phyloP scores from a whole-genome alignment of 2,888 invertebrate genomes.

The Fissipunctia ypsillon region DNA sequence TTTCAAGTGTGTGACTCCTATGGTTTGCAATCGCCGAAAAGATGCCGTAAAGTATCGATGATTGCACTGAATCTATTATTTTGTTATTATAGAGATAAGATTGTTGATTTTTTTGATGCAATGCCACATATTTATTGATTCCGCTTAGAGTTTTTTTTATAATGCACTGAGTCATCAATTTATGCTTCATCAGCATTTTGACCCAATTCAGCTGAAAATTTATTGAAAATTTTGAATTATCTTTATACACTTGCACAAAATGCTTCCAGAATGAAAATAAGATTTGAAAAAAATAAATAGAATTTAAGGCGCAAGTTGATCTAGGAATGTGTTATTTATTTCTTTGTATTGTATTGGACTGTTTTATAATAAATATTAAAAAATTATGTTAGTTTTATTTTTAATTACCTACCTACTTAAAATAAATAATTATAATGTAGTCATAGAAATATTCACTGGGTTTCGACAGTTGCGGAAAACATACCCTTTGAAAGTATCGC shows the following conservation, averaged over 20 bases:
- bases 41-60: not conserved
- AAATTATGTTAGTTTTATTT: slow-evolving; percentile 47
- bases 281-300: not conserved
- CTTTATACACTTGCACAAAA: slow-evolving; percentile 33
- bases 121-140: slow-evolving; percentile 15
- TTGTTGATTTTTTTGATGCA: slow-evolving; percentile 37
- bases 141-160: not conserved
- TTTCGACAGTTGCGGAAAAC: not conserved
- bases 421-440: not conserved
- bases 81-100: slow-evolving; percentile 23
- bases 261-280: slow-evolving; percentile 14
- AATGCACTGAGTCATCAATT: slow-evolving; percentile 16
- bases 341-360: slow-evolving; percentile 65
- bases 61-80: slow-evolving; percentile 22
- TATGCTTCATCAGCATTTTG: slow-evolving; percentile 9
- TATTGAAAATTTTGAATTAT: not conserved
- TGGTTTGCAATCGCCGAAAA: not conserved
- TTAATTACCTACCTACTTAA: no score
- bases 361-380: slow-evolving; percentile 62
- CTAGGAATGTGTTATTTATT: slow-evolving; percentile 63
- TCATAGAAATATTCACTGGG: not conserved
- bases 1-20: slow-evolving; percentile 12
- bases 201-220: not conserved
- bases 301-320: slow-evolving; percentile 43
- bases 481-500: not conserved